Evolutionary conservation across 2,888 invertebrate species (phyloP), one percentile per base, ranked within the genome.

Genomic region (Ichneumoninae sp.): DNA sequence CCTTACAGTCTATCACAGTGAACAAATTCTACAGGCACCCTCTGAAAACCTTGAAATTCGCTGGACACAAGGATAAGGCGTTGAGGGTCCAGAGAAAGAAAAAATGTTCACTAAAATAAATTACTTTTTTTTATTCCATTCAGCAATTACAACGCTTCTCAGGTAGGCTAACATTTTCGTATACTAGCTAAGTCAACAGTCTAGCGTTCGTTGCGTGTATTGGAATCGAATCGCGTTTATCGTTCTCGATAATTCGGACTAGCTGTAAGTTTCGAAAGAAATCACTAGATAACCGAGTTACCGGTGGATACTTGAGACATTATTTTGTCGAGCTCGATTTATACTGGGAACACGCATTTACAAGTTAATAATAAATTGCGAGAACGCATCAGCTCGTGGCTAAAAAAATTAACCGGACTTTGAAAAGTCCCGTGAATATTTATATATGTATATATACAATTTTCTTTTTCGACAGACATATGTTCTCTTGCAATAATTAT

Each of bases 21-120:
- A 30, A 52, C 22, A 50, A 70, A 33, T 71, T 71, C 71, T 54
- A 71, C 40, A 54, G 57, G 26, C 57, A 57, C 57, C 13, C 62
- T 74, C 47, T 40, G 69, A 50, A 47, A 52, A 76, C 19, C 47
- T 44, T 62, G 10, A 83, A 40, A 71, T 66, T 57, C 69, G 66
- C 69, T 70, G 79, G 82, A 84, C 72, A 82, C 81, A 50, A 78
- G 84, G 84, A 89, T 86, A 87, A 91, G 89, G 90, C 90, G 81
- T 89, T 80, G 85, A 88, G 90, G 90, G 87, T 87, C 83, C 86
- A 85, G 87, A 89, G 86, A 89, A 90, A 90, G 89, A 90, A 89
- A 90, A 90, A 90, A 88, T 86, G 89, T 88, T 89, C 88, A 86
- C 90, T 89, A 91, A 91, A 90, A 91, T 90, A 90, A 90, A 91